These are phyloP conservation scores for Serinus canaria DNA, from an alignment of 2,113 vertebrate genomes.

Conservation along the genomic window DNA sequence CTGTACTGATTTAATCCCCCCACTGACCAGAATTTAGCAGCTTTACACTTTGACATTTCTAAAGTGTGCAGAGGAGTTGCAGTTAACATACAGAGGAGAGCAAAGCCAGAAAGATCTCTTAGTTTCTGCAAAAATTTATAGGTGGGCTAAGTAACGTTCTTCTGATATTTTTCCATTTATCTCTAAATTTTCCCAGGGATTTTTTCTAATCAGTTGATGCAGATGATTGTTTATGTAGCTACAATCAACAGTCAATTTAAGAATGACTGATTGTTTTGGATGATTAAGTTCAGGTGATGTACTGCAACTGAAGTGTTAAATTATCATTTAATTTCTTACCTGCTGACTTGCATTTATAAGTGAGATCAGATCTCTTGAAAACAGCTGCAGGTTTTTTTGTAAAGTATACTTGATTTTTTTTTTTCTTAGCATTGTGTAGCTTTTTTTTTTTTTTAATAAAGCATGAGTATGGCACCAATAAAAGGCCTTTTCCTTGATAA, in stretches of 20 bases:
- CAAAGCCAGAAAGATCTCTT: not conserved
- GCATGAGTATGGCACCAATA: constrained; percentile 46
- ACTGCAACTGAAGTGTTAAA: constrained; percentile 14
- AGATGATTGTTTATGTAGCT: not conserved
- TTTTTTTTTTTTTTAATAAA: constrained; percentile 40
- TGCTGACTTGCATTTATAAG: constrained; percentile 17
- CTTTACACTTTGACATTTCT: not conserved
- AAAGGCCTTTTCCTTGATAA: not conserved
- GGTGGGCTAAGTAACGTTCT: not conserved
- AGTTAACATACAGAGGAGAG: not conserved
- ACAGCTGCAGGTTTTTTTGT: constrained; percentile 35
- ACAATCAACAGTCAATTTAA: not conserved
- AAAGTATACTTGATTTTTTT: constrained; percentile 37
- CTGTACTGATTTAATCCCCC: not conserved
- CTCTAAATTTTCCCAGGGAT: not conserved
- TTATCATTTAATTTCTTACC: constrained; percentile 13
- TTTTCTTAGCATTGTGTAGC: constrained; percentile 29
- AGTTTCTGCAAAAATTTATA: not conserved
- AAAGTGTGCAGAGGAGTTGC: not conserved
- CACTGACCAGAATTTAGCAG: not conserved
- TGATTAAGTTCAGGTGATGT: constrained; percentile 17
- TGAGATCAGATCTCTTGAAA: constrained; percentile 11
- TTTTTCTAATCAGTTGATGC: not conserved
- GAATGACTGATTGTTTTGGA: not conserved
- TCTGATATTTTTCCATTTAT: not conserved